Percentiles rank a stretch among this genome's conserved stretches.
Conservation (phyloP, 1,140 invertebrate species). For the Coptotermes formosanus region DNA sequence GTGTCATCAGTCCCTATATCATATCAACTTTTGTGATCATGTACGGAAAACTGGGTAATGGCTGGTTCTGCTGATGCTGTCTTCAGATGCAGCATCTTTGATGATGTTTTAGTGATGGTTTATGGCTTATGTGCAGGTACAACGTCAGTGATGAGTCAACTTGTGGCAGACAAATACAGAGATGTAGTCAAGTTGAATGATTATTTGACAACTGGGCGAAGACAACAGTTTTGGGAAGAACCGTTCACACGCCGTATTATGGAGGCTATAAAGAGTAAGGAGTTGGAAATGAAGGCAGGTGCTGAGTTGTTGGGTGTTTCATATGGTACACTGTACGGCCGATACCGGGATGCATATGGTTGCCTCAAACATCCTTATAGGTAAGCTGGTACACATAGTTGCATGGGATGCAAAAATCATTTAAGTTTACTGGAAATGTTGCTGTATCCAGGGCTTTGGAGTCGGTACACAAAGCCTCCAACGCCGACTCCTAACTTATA, state of each 20-base stretch:
- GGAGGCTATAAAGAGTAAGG: conserved; percentile 85
- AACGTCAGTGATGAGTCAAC: conserved; percentile 40
- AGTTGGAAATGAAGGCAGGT: conserved; percentile 91
- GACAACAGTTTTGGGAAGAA: conserved; percentile 91
- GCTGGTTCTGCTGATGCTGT: too few relatives aligned
- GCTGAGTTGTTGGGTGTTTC: conserved; percentile 83
- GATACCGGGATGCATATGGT: conserved; percentile 84
- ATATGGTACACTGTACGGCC: conserved; percentile 83
- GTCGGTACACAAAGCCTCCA: too few relatives aligned
- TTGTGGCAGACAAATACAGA: conserved; percentile 53
- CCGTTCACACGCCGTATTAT: conserved; percentile 77
- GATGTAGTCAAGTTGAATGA: conserved; percentile 87
- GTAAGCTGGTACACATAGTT: conserved; percentile 46
- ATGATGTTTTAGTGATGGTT: too few relatives aligned
- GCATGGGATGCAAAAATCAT: too few relatives aligned
- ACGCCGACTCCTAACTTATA: too few relatives aligned
- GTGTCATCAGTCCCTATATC: too few relatives aligned
- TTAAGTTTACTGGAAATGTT: too few relatives aligned
- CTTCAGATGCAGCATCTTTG: too few relatives aligned
- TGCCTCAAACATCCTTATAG: conserved; percentile 78
- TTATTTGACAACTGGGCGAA: conserved; percentile 77
- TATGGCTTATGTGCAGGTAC: conserved; percentile 20
- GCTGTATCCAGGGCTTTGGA: too few relatives aligned
- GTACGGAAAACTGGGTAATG: too few relatives aligned
- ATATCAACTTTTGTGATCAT: too few relatives aligned